A percentile compares a stretch with the other conserved stretches of the same genome.
phyloP scores from a whole-genome alignment of 2,113 vertebrate species.

The Lota lota region DNA sequence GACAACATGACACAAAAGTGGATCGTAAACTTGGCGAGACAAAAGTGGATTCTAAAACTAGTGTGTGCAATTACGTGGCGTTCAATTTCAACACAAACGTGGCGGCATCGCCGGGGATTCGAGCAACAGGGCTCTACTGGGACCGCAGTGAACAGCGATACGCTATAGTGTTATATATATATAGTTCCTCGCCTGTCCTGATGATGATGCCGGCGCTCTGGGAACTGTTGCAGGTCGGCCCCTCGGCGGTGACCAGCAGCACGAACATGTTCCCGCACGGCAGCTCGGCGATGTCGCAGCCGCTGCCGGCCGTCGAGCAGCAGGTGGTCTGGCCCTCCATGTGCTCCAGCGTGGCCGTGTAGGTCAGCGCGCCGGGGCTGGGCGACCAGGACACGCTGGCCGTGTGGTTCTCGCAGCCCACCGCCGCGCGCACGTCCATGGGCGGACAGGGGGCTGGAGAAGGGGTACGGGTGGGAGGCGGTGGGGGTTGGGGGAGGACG shows the following conservation, averaged over 20 bases:
- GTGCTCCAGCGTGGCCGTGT: constrained; percentile 64
- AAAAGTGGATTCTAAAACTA: too few species aligned
- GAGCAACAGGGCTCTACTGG: too few species aligned
- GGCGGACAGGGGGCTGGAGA: constrained; percentile 73
- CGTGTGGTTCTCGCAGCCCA: constrained; percentile 54
- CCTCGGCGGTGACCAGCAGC: constrained; percentile 64
- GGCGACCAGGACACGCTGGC: constrained; percentile 60
- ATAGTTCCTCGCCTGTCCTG: constrained; percentile 60
- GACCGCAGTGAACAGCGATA: too few species aligned
- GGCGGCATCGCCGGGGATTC: too few species aligned
- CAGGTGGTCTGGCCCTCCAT: constrained; percentile 32
- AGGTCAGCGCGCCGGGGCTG: constrained; percentile 55
- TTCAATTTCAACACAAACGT: too few species aligned
- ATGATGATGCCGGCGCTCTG: constrained; percentile 50
- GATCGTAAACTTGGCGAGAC: too few species aligned
- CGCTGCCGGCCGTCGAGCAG: constrained; percentile 48
- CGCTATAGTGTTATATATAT: too few species aligned
- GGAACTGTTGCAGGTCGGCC: constrained; percentile 71
- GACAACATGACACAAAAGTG: too few species aligned
- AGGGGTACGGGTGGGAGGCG: neutral
- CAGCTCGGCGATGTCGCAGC: constrained; percentile 62
- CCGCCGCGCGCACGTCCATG: constrained; percentile 12
- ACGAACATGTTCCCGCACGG: constrained; percentile 69
- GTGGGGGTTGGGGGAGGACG: neutral
- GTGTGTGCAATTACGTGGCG: too few species aligned